A percentile compares a stretch with the other conserved stretches of the same genome.
Evolutionary conservation across 2,797 vertebrate genomes (phyloP).

Genomic region (Adelosebastes latens): DNA sequence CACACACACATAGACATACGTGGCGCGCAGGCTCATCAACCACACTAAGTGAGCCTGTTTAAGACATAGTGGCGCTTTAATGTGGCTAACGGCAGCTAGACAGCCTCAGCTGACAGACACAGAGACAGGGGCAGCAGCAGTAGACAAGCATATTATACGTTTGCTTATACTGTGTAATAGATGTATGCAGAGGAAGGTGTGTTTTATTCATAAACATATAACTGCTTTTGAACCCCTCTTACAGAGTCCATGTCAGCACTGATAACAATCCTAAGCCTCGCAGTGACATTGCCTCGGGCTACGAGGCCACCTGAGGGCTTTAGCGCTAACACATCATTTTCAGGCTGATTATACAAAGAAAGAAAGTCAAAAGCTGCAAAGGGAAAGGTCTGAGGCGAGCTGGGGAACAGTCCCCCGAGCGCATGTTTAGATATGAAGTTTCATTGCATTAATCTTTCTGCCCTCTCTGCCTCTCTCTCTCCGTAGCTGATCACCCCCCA

Average conservation of each 20-base stretch:
- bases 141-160: slow-evolving; percentile 56
- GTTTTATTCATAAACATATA: slow-evolving; percentile 79
- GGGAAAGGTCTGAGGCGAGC: slow-evolving; percentile 48
- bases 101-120: slow-evolving; percentile 68
- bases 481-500: slow-evolving; percentile 95
- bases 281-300: slow-evolving; percentile 78
- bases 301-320: slow-evolving; percentile 72
- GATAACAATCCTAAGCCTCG: slow-evolving; percentile 75
- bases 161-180: slow-evolving; percentile 55
- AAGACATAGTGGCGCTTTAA: slow-evolving; percentile 74
- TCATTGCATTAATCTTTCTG: slow-evolving; percentile 59
- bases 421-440: slow-evolving; percentile 54
- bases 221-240: slow-evolving; percentile 72
- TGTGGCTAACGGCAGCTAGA: slow-evolving; percentile 68
- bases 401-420: slow-evolving; percentile 37
- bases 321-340: slow-evolving; percentile 66
- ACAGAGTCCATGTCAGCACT: slow-evolving; percentile 68
- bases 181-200: slow-evolving; percentile 61
- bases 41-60: slow-evolving; percentile 72
- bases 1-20: slow-evolving; percentile 6
- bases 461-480: slow-evolving; percentile 41
- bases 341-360: slow-evolving; percentile 71
- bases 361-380: slow-evolving; percentile 66
- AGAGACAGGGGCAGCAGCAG: slow-evolving; percentile 59
- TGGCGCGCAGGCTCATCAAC: slow-evolving; percentile 61